Evolutionary conservation across 2,113 vertebrate genomes (phyloP).

Genomic region (Empidonax traillii): DNA sequence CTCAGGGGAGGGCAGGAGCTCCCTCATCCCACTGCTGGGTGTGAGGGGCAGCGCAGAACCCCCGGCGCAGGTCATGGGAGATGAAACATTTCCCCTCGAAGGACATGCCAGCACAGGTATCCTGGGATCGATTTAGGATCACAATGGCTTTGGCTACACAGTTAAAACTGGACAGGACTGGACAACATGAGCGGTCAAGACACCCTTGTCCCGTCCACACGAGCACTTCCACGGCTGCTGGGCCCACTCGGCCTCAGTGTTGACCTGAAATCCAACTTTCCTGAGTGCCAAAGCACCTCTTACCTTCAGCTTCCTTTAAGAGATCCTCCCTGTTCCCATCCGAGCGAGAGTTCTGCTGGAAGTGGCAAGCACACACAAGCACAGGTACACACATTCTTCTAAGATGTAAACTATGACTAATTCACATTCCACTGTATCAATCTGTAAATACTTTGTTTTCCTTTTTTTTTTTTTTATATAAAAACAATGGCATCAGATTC

Average conservation of each 20-base stretch:
- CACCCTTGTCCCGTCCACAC: background rate
- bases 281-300: background rate
- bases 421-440: constrained; percentile 77
- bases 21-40: background rate
- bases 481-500: constrained; percentile 74
- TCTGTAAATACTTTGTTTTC: constrained; percentile 66
- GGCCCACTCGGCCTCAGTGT: background rate
- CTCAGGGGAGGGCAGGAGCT: background rate
- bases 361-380: constrained; percentile 68
- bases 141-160: constrained; percentile 28
- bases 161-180: background rate
- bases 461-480: constrained; percentile 61
- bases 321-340: constrained; percentile 48
- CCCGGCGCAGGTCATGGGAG: background rate
- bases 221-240: background rate
- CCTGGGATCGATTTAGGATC: background rate
- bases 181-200: background rate
- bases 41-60: background rate
- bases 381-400: constrained; percentile 64
- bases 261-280: background rate
- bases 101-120: background rate
- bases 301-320: constrained; percentile 42
- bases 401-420: constrained; percentile 77
- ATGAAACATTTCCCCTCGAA: background rate
- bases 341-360: constrained; percentile 30